Conservation (phyloP, 2,113 vertebrate genomes). For the Sapayoa aenigma region DNA sequence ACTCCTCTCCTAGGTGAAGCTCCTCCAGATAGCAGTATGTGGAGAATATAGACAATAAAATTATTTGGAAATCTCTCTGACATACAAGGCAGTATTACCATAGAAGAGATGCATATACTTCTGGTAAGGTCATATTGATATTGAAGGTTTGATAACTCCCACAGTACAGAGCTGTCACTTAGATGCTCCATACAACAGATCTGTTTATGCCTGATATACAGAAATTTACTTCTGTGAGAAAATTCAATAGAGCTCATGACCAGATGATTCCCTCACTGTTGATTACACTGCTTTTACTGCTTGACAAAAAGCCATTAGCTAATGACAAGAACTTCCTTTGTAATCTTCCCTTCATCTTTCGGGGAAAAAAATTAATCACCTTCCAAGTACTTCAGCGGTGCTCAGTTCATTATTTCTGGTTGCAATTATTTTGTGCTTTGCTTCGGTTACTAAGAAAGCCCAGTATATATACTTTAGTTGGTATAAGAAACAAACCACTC, state of each 20-base stretch:
- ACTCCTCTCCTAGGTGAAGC: not conserved
- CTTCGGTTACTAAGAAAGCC: slow-evolving; percentile 12
- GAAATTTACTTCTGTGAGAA: not conserved
- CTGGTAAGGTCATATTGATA: slow-evolving; percentile 22
- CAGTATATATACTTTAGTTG: not conserved
- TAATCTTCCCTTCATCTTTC: slow-evolving; percentile 18
- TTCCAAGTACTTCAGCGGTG: not conserved
- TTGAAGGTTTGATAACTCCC: slow-evolving; percentile 21
- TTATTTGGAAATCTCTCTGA: not conserved
- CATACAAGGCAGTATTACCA: not conserved
- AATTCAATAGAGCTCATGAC: not conserved
- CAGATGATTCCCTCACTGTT: not conserved
- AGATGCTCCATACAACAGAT: not conserved
- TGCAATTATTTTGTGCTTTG: not conserved
- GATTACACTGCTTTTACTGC: not conserved
- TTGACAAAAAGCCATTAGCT: slow-evolving; percentile 20
- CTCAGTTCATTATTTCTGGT: not conserved
- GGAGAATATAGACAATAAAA: not conserved
- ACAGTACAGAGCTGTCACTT: slow-evolving; percentile 21
- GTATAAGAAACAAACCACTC: not conserved
- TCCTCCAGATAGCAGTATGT: not conserved
- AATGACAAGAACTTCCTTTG: not conserved
- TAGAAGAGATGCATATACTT: not conserved
- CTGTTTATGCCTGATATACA: not conserved
- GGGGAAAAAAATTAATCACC: not conserved